Evolutionary conservation across 2,888 invertebrate genomes (phyloP).

Genomic region (Neoaliturus tenellus): DNA sequence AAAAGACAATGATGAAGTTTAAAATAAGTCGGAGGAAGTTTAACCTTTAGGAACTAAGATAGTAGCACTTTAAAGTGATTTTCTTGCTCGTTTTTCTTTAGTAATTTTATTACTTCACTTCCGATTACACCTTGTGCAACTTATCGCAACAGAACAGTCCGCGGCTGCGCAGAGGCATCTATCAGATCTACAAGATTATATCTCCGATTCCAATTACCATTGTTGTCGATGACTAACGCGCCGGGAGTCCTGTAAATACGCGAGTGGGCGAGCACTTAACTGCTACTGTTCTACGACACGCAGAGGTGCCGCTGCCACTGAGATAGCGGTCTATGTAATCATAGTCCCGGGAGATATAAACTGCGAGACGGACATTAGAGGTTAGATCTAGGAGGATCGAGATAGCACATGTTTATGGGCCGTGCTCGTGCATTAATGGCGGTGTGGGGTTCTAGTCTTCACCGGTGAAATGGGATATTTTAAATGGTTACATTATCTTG

Average conservation of each 20-base stretch:
- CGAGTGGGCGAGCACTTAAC: not conserved
- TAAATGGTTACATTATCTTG: no score
- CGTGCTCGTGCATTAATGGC: no score
- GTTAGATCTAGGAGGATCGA: not conserved
- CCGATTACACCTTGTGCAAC: not conserved
- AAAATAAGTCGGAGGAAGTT: no score
- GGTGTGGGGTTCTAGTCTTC: no score
- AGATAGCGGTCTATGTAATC: not conserved
- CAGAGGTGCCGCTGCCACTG: not conserved
- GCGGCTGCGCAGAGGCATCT: not conserved
- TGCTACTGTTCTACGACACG: not conserved
- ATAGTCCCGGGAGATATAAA: not conserved
- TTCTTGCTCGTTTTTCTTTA: no score
- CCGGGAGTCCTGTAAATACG: not conserved
- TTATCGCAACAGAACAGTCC: not conserved
- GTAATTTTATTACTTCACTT: no score
- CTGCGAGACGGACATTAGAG: not conserved
- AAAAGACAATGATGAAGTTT: no score
- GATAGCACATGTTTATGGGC: not conserved
- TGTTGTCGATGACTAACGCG: not conserved
- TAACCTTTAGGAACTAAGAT: no score
- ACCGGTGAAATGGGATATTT: no score
- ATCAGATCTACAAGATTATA: not conserved
- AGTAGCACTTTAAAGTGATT: no score
- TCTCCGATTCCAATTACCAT: not conserved